Evolutionary conservation across 2,113 vertebrate genomes (phyloP).

Genomic region (Festucalex cinctus): DNA sequence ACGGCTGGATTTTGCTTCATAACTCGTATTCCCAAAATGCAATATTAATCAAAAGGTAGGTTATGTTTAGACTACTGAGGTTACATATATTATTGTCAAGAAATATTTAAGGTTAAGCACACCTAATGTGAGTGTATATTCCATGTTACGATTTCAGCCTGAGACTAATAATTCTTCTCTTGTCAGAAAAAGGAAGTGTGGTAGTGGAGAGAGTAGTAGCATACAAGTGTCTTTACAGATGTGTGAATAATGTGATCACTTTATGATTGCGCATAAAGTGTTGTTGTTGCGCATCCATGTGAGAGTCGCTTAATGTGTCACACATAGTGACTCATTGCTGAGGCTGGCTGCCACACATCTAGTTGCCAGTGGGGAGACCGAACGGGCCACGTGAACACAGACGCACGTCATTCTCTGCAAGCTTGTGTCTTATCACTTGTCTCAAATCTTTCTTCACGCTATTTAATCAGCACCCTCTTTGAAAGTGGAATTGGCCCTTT

Average conservation of each 20-base stretch:
- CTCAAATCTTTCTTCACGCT: background rate
- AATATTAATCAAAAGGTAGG: too few relatives aligned
- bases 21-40: too few relatives aligned
- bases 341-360: constrained; percentile 43
- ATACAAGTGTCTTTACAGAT: background rate
- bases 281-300: constrained; percentile 3
- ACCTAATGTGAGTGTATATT: background rate
- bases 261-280: background rate
- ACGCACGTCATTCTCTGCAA: constrained; percentile 7
- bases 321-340: constrained; percentile 37
- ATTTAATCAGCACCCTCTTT: constrained; percentile 30
- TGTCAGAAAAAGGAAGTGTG: background rate
- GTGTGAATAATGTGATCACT: background rate
- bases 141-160: background rate
- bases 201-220: background rate
- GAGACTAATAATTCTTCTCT: background rate
- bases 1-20: too few relatives aligned
- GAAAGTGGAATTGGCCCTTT: constrained; percentile 23
- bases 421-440: constrained; percentile 12
- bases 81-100: too few relatives aligned
- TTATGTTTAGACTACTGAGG: too few relatives aligned
- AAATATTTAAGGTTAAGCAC: background rate
- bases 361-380: constrained; percentile 35
- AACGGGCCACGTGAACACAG: constrained; percentile 45
- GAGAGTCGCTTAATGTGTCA: constrained; percentile 24